Evolutionary conservation across 2,888 invertebrate species (phyloP).

Genomic region (Rhodophaea formosa): DNA sequence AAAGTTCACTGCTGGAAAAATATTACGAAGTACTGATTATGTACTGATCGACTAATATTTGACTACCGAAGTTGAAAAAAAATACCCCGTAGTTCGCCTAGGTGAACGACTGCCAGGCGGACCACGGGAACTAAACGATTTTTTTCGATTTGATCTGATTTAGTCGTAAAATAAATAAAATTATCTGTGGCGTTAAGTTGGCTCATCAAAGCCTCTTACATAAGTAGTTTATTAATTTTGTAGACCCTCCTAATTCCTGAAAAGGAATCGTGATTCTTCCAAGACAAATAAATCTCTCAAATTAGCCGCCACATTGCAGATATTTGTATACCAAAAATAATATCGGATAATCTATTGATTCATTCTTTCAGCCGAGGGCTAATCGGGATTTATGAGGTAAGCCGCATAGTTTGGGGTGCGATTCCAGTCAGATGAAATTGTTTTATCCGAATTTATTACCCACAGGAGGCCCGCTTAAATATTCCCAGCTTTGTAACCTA

Average conservation of each 20-base stretch:
- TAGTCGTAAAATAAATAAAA: too few relatives aligned
- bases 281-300: neutral
- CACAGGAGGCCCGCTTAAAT: constrained; percentile 60
- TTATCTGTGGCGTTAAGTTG: too few relatives aligned
- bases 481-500: constrained; percentile 50
- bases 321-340: constrained; percentile 48
- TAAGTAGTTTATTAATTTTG: too few relatives aligned
- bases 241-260: neutral
- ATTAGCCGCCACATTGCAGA: constrained; percentile 7
- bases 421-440: constrained; percentile 68
- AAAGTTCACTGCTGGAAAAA: too few relatives aligned
- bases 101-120: too few relatives aligned
- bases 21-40: too few relatives aligned
- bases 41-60: too few relatives aligned
- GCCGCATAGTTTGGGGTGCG: constrained; percentile 67
- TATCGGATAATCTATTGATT: constrained; percentile 62
- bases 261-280: neutral
- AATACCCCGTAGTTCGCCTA: too few relatives aligned
- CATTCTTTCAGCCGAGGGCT: constrained; percentile 59
- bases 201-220: too few relatives aligned
- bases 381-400: constrained; percentile 68
- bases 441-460: constrained; percentile 72
- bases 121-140: too few relatives aligned
- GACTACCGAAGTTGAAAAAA: too few relatives aligned
- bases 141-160: too few relatives aligned